Conservation (phyloP, 2,113 vertebrate genomes). For the Notechis scutatus region DNA sequence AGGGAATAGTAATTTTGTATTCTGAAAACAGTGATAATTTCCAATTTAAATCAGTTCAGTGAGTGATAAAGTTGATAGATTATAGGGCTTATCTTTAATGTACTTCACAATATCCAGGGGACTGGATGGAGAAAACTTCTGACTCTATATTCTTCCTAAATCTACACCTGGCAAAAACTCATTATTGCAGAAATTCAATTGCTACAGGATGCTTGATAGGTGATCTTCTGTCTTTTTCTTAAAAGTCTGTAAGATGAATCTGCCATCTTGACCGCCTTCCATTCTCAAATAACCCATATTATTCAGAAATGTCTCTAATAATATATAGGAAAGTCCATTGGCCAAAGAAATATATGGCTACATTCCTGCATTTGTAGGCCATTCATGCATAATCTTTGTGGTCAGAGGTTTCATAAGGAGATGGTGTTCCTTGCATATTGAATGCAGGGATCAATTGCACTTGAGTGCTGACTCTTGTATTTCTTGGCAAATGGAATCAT, state of each 20-base stretch:
- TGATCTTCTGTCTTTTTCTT: background rate
- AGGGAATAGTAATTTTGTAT: slow-evolving; percentile 11
- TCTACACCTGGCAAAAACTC: background rate
- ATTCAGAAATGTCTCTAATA: background rate
- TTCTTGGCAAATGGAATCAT: accelerated
- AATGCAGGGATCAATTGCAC: accelerated
- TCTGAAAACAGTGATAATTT: background rate
- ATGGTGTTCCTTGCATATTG: background rate
- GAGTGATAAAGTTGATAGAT: background rate
- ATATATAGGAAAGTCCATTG: background rate
- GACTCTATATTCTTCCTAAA: background rate
- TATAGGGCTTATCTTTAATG: background rate
- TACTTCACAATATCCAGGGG: background rate
- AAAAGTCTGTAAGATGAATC: background rate
- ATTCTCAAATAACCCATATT: background rate
- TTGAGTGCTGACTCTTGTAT: accelerated
- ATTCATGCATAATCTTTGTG: background rate
- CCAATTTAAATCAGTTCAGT: background rate
- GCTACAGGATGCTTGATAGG: background rate
- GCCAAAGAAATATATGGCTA: background rate
- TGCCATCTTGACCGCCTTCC: background rate
- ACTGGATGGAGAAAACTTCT: background rate
- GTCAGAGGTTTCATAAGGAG: background rate
- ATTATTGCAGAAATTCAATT: background rate
- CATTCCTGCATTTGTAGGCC: no score